Evolutionary conservation across 2,888 invertebrate genomes (phyloP), one percentile per base, ranked within the genome.

Genomic region (Mesoligia furuncula): DNA sequence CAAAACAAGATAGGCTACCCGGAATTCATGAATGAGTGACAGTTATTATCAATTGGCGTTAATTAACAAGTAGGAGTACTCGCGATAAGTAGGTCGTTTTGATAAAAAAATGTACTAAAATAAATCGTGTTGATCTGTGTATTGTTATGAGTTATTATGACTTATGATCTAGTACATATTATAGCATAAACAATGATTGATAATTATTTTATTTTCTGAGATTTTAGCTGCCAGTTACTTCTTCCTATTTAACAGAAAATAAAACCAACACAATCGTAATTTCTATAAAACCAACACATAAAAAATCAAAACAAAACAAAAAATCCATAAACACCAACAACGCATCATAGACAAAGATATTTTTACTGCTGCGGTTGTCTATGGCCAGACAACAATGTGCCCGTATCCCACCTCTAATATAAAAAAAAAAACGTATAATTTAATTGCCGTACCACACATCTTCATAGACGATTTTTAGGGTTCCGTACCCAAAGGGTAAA

Each of bases 301-400:
- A 73, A 78, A 77, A 69, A 71, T 61, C n/a, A 75, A 84, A 87
- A 77, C 78, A 81, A 74, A 80, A 67, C 69, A 76, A 62, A 79
- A n/a, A 8, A 27, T 59, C 31, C 77, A 83, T 77, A 85, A 77
- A 77, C 68, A 85, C 80, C 42, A 48, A 39, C 69, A 39, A 39
- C 59, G 59, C 75, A 83, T 84, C 88, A 91, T 91, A 90, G 90
- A 91, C 88, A 88, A 89, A 81, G 87, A 83, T 70, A 74, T 72
- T 83, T 88, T 89, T 84, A 86, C 81, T 81, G 86, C 81, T 88
- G 91, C 85, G 92, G 92, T 90, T 85, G 86, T 90, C 88, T 91
- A 89, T 90, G 89, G 83, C 72, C 83, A 83, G 82, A 89, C 87
- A 86, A 91, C 91, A 92, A 92, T 92, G 84, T 80, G 77, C 92